Evolutionary conservation across 2,888 invertebrate genomes (phyloP), one percentile per base, ranked within the genome.

Genomic region (Himalopsyche anomala): DNA sequence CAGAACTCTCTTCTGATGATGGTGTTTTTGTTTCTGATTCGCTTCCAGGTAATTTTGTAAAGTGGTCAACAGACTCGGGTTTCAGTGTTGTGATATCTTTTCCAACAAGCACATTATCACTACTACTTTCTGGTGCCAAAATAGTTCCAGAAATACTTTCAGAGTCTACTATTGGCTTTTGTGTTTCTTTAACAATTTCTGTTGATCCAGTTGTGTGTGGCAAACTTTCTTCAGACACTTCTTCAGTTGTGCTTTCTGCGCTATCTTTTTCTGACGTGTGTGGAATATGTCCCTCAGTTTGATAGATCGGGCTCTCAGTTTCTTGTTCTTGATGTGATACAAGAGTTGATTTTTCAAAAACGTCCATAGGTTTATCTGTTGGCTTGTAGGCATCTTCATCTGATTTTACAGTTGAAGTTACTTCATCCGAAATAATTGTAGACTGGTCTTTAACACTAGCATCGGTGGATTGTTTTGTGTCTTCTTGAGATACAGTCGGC

Each of bases 401-500:
- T 74, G 36, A 74, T 40, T 38, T 45, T 36, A 86, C 80, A 12
- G 84, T 79, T 86, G 86, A 84, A 80, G 85, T 81, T 69, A 81
- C 54, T 84, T 86, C 86, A 82, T 85, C 82, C 83, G 82, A 83
- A 69, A 54, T 82, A 83, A 81, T 74, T 69, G 82, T 62, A 84
- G 45, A 81, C 42, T 79, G 85, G 81, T 82, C 84, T 36, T 54
- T 85, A 51, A 45, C 79, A 8, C 40, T 51, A 56, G 81, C 69
- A n/a, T 85, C 79, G 74, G 55, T 81, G 74, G 84, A 45, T 28
- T 84, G 51, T n/a, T 55, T 19, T n/a, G 62, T 62, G 83, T 84
- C 87, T n/a, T 85, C 80, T 15, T 74, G 15, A 36, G 87, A 82
- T 84, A 89, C 89, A 19, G 88, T 86, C 38, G 80, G 38, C n/a